Evolutionary conservation across 1,140 invertebrate genomes (phyloP).

Genomic region (Caerostris extrusa): DNA sequence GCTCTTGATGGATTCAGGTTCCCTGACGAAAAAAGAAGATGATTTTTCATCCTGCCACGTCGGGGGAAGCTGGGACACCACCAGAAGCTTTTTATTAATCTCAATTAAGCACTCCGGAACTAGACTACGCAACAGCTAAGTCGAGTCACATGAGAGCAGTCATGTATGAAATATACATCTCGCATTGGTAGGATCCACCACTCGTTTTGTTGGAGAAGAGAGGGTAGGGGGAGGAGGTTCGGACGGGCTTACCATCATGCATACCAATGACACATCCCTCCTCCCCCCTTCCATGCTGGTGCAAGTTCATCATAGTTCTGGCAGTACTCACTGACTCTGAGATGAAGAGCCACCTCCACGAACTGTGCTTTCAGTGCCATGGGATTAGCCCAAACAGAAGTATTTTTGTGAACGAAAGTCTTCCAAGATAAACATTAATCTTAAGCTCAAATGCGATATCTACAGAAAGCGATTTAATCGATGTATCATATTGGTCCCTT

Average conservation of each 20-base stretch:
- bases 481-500: conserved; percentile 73
- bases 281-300: conserved; percentile 40
- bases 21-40: conserved; percentile 77
- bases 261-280: conserved; percentile 75
- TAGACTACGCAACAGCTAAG: conserved; percentile 63
- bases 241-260: conserved; percentile 58
- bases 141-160: conserved; percentile 75
- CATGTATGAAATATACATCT: conserved; percentile 78
- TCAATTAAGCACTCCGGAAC: conserved; percentile 75
- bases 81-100: conserved; percentile 77
- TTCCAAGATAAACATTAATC: conserved; percentile 60
- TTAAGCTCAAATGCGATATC: conserved; percentile 68
- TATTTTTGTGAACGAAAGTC: conserved; percentile 61
- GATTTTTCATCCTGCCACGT: conserved; percentile 77
- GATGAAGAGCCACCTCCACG: conserved; percentile 52
- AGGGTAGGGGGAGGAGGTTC: background rate
- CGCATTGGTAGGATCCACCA: conserved; percentile 71
- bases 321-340: conserved; percentile 59
- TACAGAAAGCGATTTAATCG: conserved; percentile 70
- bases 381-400: conserved; percentile 64
- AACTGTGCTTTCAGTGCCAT: conserved; percentile 9
- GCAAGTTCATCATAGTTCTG: conserved; percentile 69
- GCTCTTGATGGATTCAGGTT: conserved; percentile 76
- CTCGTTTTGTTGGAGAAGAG: conserved; percentile 72
- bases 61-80: conserved; percentile 71